These are phyloP conservation scores for Thunnus thynnus DNA, from an alignment of 2,113 vertebrate species.

Conservation along the genomic window DNA sequence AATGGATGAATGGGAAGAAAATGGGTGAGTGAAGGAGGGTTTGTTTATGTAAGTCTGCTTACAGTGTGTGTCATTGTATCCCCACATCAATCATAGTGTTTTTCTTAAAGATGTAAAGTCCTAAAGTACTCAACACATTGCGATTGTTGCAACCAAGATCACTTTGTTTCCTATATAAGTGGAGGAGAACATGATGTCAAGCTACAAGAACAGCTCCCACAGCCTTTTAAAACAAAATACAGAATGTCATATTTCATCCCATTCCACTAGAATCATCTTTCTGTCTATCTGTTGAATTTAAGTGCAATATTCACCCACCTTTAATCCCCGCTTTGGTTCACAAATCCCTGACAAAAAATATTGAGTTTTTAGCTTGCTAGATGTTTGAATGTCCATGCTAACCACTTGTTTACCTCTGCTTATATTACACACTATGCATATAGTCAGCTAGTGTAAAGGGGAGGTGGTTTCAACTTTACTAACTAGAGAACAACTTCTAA, in stretches of 20 bases:
- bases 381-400: not conserved
- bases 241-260: not conserved
- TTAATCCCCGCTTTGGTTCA: not conserved
- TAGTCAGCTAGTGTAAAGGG: too few relatives aligned
- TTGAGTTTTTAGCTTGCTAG: not conserved
- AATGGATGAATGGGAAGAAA: not conserved
- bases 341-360: not conserved
- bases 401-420: not conserved
- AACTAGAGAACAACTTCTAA: not conserved
- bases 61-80: not conserved
- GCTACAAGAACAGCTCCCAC: not conserved
- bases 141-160: not conserved
- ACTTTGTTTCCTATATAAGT: not conserved
- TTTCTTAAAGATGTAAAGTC: not conserved
- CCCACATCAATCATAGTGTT: not conserved
- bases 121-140: not conserved
- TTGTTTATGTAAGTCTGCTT: not conserved
- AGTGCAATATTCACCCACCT: not conserved
- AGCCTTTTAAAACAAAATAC: slow-evolving; percentile 1
- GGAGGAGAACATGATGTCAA: not conserved
- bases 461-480: not conserved
- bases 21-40: not conserved
- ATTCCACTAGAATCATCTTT: not conserved
- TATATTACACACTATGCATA: too few relatives aligned
- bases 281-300: not conserved